Evolutionary conservation across 2,797 vertebrate species (phyloP), one percentile per base, ranked within the genome.

Genomic region (Aphelocoma californica): DNA sequence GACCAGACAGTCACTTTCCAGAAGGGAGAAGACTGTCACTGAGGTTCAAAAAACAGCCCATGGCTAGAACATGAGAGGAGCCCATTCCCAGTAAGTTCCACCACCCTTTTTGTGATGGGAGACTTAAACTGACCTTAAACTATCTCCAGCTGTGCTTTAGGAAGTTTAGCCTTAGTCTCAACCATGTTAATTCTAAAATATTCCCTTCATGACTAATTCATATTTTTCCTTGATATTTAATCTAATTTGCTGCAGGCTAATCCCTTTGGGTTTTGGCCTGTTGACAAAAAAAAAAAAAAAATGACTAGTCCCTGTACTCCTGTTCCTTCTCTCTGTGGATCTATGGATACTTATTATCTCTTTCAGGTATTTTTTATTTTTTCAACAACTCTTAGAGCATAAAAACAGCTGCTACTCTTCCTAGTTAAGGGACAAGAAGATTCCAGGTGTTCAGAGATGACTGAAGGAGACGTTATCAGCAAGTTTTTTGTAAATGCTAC

Each of bases 171-270:
- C 60, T 93, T 92, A 88, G 48, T 64, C 56, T 51, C 32, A 48
- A 20, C 67, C 20, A 82, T 71, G 86, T 88, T 77, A 62, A 88
- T 80, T 82, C 57, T 86, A 81, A 90, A 96, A 82, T 71, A 93
- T 64, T 86, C 71, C 38, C 81, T 88, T 86, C 34, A n/a, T 93
- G 88, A 93, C 56, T 90, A 88, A 90, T 90, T 91, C 45, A 60
- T 93, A 34, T 36, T 86, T 92, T 93, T 83, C 61, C 77, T 94
- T 90, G 51, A 57, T 88, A 88, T 78, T 93, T 89, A 88, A 94
- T 92, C 62, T 71, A 71, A 93, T 90, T 91, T 93, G 83, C 88
- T 94, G 61, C 67, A 91, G 90, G 77, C 67, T 72, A 90, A 73
- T 62, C 53, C 62, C 56, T 84, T 91, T 85, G 51, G 50, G 0